Evolutionary conservation across 2,888 invertebrate genomes (phyloP).

Genomic region (Epirrhoe tristata): DNA sequence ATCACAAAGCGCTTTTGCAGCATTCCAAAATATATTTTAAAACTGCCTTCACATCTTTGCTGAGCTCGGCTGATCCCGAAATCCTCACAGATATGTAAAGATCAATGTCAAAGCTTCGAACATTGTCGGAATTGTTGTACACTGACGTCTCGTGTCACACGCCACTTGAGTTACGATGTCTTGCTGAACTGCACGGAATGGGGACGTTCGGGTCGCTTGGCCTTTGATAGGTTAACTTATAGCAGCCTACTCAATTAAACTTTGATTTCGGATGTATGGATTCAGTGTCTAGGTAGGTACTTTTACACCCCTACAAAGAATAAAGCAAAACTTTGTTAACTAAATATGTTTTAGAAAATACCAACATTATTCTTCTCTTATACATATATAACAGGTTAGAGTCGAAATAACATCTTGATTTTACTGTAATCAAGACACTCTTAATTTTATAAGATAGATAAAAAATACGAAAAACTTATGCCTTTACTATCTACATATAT

Average conservation of each 20-base stretch:
- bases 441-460: too few relatives aligned
- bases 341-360: not conserved
- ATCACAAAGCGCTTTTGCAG: not conserved
- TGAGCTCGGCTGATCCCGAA: conserved; percentile 30
- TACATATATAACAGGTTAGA: too few relatives aligned
- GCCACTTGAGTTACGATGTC: conserved; percentile 54
- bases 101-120: conserved; percentile 46
- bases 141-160: conserved; percentile 48
- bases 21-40: conserved; percentile 16
- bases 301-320: not conserved
- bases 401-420: too few relatives aligned
- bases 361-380: too few relatives aligned
- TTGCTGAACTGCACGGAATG: conserved; percentile 48
- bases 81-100: conserved; percentile 41
- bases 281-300: not conserved
- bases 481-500: too few relatives aligned
- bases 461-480: too few relatives aligned
- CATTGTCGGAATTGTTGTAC: conserved; percentile 37
- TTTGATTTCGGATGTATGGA: not conserved
- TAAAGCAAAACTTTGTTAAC: not conserved
- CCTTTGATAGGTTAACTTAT: conserved; percentile 18
- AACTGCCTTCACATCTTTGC: conserved; percentile 27
- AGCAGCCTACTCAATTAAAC: not conserved
- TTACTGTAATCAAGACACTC: too few relatives aligned
- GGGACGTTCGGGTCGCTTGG: conserved; percentile 1